These are phyloP conservation scores for Procambarus virginalis DNA, from an alignment of 1,140 invertebrate genomes.

Conservation along the genomic window DNA sequence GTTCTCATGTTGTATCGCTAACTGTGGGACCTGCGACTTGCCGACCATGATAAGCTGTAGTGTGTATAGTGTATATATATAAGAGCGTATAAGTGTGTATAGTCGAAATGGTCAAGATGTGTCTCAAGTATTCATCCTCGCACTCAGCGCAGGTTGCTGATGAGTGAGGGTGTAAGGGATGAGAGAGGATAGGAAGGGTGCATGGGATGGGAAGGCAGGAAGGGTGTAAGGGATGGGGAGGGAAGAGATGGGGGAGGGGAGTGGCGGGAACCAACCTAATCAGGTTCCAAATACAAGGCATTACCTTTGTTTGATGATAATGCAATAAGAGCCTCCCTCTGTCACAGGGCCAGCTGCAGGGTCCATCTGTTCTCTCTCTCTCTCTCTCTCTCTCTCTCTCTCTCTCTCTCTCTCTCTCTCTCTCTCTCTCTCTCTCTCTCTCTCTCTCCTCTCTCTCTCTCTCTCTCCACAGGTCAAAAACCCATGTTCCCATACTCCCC, in stretches of 20 bases:
- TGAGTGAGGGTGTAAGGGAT: neutral
- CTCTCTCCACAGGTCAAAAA: neutral
- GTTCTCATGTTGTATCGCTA: too few relatives aligned
- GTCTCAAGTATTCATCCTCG: too few relatives aligned
- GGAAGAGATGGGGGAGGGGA: neutral
- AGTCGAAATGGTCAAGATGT: too few relatives aligned
- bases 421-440: constrained; percentile 38
- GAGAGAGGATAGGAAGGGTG: too few relatives aligned
- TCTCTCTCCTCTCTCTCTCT: constrained; percentile 17
- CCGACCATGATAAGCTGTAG: too few relatives aligned
- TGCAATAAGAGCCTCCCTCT: constrained; percentile 23
- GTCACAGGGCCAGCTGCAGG: neutral
- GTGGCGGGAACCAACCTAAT: constrained; percentile 2
- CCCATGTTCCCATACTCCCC: neutral
- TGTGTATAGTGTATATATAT: too few relatives aligned
- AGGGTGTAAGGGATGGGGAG: neutral
- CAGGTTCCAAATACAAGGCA: constrained; percentile 52
- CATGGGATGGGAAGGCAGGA: neutral
- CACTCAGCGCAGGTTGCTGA: too few relatives aligned
- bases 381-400: constrained; percentile 37
- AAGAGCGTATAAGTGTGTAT: too few relatives aligned
- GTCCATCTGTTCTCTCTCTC: constrained; percentile 7
- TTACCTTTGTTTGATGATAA: constrained; percentile 59
- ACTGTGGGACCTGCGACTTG: too few relatives aligned
- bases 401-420: constrained; percentile 36